These are phyloP conservation scores for Leptatherina wallacei DNA, from an alignment of 2,797 vertebrate genomes.

Conservation along the genomic window DNA sequence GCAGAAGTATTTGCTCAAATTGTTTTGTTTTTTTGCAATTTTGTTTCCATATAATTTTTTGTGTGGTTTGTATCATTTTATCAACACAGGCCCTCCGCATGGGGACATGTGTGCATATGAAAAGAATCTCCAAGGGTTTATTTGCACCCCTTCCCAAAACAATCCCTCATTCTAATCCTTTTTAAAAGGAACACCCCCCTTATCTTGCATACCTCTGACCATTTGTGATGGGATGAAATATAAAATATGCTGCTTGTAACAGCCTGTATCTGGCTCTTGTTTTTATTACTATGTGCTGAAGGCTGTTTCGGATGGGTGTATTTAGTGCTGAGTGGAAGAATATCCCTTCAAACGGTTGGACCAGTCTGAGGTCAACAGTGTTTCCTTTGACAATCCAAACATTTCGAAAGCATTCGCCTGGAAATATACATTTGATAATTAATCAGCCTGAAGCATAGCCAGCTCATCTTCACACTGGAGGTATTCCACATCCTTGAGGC, in stretches of 20 bases:
- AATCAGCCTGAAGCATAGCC: neutral
- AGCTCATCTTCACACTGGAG: neutral
- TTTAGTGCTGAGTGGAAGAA: neutral
- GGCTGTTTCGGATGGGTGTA: neutral
- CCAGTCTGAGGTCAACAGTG: neutral
- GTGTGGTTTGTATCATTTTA: neutral
- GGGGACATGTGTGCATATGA: neutral
- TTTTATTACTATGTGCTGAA: neutral
- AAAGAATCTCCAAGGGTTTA: neutral
- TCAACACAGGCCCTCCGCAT: neutral
- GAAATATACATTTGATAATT: neutral
- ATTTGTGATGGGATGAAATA: neutral
- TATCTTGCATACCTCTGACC: neutral
- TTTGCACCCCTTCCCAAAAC: neutral
- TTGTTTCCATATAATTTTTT: neutral
- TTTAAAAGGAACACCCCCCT: neutral
- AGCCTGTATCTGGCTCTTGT: neutral
- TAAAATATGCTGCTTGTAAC: neutral
- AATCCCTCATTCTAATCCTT: neutral
- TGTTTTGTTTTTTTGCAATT: neutral
- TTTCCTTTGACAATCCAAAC: neutral
- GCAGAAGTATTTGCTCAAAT: neutral
- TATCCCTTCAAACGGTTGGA: neutral
- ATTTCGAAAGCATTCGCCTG: neutral
- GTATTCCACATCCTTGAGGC: neutral